phyloP scores from a whole-genome alignment of 1,140 invertebrate genomes.

The Belonocnema kinseyi region DNA sequence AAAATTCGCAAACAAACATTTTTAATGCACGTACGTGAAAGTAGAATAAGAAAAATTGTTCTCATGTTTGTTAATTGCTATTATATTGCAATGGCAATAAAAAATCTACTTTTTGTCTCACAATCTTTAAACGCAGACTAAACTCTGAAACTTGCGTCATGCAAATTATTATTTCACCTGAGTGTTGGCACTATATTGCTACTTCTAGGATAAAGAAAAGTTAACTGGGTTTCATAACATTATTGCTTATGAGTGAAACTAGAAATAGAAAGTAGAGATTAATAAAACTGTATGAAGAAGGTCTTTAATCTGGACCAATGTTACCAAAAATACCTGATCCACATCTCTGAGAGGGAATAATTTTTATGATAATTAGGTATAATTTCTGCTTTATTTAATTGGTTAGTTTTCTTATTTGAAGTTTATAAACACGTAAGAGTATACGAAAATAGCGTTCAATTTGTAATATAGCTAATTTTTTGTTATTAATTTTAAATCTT shows the following conservation, averaged over 20 bases:
- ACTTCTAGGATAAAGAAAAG: background rate
- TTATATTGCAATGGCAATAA: background rate
- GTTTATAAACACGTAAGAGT: too few species aligned
- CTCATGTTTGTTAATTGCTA: background rate
- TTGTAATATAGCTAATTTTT: too few species aligned
- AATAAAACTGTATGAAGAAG: background rate
- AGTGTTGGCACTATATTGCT: background rate
- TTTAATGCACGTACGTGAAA: too few species aligned
- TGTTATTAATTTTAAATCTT: too few species aligned
- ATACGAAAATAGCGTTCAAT: too few species aligned
- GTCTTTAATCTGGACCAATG: background rate
- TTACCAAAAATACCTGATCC: background rate
- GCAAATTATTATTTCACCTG: slow-evolving; percentile 8
- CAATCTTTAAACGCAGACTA: background rate
- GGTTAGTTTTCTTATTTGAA: too few species aligned
- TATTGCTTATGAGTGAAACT: slow-evolving; percentile 9
- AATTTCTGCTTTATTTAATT: too few species aligned
- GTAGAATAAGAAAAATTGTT: too few species aligned
- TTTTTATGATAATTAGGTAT: background rate
- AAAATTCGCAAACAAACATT: too few species aligned
- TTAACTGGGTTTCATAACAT: slow-evolving; percentile 17
- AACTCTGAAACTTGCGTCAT: slow-evolving; percentile 17
- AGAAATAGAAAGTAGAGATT: background rate
- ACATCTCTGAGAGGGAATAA: background rate
- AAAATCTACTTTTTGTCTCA: background rate